Evolutionary conservation across 2,888 invertebrate genomes (phyloP).

Genomic region (Eilema depressum): DNA sequence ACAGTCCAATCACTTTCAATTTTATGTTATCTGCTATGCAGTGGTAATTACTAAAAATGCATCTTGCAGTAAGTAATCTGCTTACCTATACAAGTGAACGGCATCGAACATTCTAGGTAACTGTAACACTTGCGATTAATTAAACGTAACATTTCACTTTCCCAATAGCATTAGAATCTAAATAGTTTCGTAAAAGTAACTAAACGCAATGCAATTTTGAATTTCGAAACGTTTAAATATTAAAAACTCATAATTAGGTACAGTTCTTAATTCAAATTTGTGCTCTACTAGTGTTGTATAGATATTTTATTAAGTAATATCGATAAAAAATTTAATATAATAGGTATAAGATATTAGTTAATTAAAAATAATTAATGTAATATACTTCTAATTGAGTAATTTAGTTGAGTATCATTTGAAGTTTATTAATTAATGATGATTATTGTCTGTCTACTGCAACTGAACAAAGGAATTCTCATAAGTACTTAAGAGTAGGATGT

Average conservation of each 20-base stretch:
- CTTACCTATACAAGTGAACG: slow-evolving; percentile 18
- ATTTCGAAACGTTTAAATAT: not conserved
- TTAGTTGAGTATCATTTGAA: too few relatives aligned
- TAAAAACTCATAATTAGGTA: not conserved
- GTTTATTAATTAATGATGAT: not conserved
- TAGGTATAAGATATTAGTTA: not conserved
- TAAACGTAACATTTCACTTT: slow-evolving; percentile 12
- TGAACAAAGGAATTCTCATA: slow-evolving; percentile 9
- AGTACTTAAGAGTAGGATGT: not conserved
- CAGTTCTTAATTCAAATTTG: not conserved
- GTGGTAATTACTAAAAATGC: not conserved
- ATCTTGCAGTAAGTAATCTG: not conserved
- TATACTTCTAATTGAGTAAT: not conserved
- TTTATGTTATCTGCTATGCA: not conserved
- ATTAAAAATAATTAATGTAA: not conserved
- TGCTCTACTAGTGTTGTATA: not conserved
- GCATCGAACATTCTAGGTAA: slow-evolving; percentile 38
- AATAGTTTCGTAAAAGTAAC: slow-evolving; percentile 4
- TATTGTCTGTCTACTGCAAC: not conserved
- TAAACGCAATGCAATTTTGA: not conserved
- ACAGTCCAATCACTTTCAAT: not conserved
- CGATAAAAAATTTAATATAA: too few relatives aligned
- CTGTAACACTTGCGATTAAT: slow-evolving; percentile 27
- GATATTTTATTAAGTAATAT: not conserved
- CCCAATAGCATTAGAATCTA: slow-evolving; percentile 1